A percentile compares a stretch with the other conserved stretches of the same genome.
Conservation (phyloP, 1,140 invertebrate species). For the Diorhabda sublineata region DNA sequence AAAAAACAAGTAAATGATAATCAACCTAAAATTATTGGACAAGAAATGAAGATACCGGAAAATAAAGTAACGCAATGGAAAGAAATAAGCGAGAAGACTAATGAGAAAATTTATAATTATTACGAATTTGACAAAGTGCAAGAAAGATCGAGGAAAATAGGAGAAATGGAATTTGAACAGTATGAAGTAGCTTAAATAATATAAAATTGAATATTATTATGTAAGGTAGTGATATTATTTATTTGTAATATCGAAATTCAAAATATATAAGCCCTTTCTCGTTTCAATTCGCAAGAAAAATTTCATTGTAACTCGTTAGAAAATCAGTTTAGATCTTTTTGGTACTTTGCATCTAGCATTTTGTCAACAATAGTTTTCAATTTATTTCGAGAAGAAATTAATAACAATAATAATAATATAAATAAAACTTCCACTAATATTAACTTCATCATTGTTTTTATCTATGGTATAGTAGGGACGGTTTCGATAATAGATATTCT, state of each 20-base stretch:
- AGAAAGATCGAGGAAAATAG: slow-evolving; percentile 55
- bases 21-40: slow-evolving; percentile 39
- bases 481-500: no score
- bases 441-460: no score
- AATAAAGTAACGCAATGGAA: slow-evolving; percentile 34
- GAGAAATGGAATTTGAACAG: slow-evolving; percentile 78
- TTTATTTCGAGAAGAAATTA: no score
- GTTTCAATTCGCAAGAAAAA: no score
- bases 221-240: slow-evolving; percentile 4
- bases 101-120: slow-evolving; percentile 32
- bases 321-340: no score
- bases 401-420: no score
- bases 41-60: slow-evolving; percentile 36
- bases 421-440: no score
- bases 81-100: slow-evolving; percentile 30
- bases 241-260: background rate
- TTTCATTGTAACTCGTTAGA: no score
- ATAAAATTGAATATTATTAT: background rate
- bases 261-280: no score
- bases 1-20: slow-evolving; percentile 27
- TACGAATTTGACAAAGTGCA: slow-evolving; percentile 37
- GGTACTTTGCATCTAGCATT: no score
- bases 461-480: no score
- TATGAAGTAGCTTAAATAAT: slow-evolving; percentile 59
- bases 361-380: no score